Evolutionary conservation across 2,888 invertebrate species (phyloP).

Genomic region (Dendrolimus houi): DNA sequence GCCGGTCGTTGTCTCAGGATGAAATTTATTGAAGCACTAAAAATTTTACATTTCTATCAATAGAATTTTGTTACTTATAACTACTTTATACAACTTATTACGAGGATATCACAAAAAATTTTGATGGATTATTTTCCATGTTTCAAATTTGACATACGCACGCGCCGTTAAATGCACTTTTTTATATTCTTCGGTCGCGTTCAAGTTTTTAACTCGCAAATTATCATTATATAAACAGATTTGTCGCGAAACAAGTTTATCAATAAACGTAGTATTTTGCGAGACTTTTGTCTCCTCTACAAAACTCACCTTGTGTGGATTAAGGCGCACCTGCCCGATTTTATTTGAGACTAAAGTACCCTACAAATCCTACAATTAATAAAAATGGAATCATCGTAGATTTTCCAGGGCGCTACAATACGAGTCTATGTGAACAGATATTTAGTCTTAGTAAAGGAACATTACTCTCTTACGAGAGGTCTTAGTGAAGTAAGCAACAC

Average conservation of each 20-base stretch:
- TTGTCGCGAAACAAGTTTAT: too few species aligned
- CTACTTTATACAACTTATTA: conserved; percentile 28
- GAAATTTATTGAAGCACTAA: conserved; percentile 29
- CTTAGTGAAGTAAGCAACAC: not conserved
- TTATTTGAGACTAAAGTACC: too few species aligned
- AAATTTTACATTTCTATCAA: conserved; percentile 61
- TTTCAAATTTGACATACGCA: conserved; percentile 63
- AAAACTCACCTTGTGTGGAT: too few species aligned
- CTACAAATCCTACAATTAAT: too few species aligned
- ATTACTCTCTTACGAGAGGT: not conserved
- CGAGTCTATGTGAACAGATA: too few species aligned
- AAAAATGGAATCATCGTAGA: too few species aligned
- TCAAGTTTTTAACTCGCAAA: conserved; percentile 11
- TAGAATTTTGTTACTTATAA: conserved; percentile 26
- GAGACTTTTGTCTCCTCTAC: too few species aligned
- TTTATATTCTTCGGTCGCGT: conserved; percentile 22
- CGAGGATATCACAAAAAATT: conserved; percentile 28
- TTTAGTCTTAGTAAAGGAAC: not conserved
- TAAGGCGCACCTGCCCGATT: too few species aligned
- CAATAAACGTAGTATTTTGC: too few species aligned
- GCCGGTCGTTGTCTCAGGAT: conserved; percentile 31
- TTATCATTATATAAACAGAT: too few species aligned
- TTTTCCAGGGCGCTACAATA: too few species aligned
- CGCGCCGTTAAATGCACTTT: conserved; percentile 24
- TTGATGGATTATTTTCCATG: conserved; percentile 51